Evolutionary conservation across 1,140 invertebrate genomes (phyloP), one percentile per base, ranked within the genome.

Genomic region (Melipona quadrifasciata): DNA sequence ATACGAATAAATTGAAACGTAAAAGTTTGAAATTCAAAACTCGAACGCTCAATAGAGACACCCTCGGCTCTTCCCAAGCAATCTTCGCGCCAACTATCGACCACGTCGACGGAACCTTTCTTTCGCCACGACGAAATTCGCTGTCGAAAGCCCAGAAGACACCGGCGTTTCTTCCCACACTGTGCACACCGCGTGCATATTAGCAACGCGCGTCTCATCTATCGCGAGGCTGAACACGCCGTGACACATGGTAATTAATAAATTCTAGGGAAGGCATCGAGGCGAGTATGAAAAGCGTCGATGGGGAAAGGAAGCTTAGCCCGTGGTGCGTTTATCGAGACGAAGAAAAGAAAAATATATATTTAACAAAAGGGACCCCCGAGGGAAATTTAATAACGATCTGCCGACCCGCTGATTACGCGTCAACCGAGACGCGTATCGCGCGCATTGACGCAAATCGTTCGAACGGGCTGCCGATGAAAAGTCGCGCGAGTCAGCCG

Each of bases 401-500:
- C 24, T 27, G 55, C 24, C 47, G 55, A 24, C 64, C 34, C 51
- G 82, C 47, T 83, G 82, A 83, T 83, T 83, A 78, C 82, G 82
- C 75, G 82, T 84, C 57, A 51, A 77, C 74, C 74, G 57, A 19
- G 1, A 58, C 34, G 55, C 17, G 34, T 61, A 39, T 71, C 81
- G 67, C 53, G 71, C 79, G 71, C 79, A 87, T 89, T 81, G 79
- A 55, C 86, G 87, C 87, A 64, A 73, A 70, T 65, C 87, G 84
- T 82, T 78, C 68, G 85, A 70, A 47, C 58, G 76, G 55, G 47
- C 77, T 39, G 70, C 78, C 87, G 80, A 86, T 89, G 84, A 88
- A 89, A 83, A 86, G 84, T 88, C 80, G 82, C 70, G 65, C 74
- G 53, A 79, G 87, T 88, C 84, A 88, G 72, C 80, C 79, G 85